These are phyloP conservation scores for Mesitornis unicolor DNA, from an alignment of 2,113 vertebrate genomes.

Conservation along the genomic window DNA sequence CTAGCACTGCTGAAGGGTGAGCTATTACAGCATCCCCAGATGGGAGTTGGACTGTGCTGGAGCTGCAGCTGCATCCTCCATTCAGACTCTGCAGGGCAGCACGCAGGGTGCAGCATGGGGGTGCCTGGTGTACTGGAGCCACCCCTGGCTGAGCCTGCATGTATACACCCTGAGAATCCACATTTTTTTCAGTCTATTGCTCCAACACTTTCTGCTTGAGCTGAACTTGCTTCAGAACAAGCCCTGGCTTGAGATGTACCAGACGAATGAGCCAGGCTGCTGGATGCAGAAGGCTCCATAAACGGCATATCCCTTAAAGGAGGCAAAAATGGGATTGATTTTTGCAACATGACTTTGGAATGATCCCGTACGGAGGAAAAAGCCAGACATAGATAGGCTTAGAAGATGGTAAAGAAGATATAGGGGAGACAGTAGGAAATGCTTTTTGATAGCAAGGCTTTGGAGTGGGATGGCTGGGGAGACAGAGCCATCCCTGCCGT, in stretches of 20 bases:
- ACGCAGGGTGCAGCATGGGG: not conserved
- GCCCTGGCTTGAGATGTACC: not conserved
- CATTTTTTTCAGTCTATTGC: not conserved
- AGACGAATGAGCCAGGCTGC: not conserved
- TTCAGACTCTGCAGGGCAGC: not conserved
- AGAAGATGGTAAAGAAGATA: not conserved
- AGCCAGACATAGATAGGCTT: not conserved
- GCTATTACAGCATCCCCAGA: not conserved
- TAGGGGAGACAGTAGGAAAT: not conserved
- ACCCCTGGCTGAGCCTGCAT: not conserved
- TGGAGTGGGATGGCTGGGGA: not conserved
- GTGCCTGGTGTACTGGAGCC: not conserved
- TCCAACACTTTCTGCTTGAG: not conserved
- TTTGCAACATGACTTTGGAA: not conserved
- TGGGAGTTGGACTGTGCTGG: not conserved
- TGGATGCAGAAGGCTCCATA: not conserved
- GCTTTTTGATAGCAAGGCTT: not conserved
- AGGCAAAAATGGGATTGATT: not conserved
- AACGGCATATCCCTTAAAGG: not conserved
- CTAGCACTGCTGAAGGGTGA: fast-evolving
- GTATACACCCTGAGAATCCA: not conserved
- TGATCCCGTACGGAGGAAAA: not conserved
- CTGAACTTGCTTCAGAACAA: not conserved
- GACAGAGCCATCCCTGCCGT: fast-evolving
- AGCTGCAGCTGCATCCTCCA: not conserved